Evolutionary conservation across 2,797 vertebrate species (phyloP).

Genomic region (Danio aesculapii): DNA sequence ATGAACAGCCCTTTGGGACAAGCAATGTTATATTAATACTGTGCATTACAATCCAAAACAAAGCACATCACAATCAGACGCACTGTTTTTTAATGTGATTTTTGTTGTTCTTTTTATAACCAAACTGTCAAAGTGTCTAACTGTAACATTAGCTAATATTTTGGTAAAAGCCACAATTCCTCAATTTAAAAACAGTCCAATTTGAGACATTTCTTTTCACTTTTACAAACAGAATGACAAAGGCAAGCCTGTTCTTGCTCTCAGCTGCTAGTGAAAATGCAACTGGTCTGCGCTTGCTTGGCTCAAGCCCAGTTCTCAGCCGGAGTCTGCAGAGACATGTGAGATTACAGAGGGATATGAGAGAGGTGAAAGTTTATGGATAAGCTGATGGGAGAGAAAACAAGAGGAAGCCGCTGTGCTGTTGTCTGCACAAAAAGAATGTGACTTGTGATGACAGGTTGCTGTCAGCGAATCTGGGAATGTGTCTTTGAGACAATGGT

Average conservation of each 20-base stretch:
- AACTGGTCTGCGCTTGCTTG: conserved; percentile 23
- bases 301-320: conserved; percentile 15
- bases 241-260: conserved; percentile 34
- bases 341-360: conserved; percentile 7
- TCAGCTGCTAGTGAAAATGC: not conserved
- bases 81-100: too few relatives aligned
- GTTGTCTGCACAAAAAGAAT: not conserved
- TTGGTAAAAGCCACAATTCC: too few relatives aligned
- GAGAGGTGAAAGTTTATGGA: conserved; percentile 4
- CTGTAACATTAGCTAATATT: too few relatives aligned
- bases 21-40: too few relatives aligned
- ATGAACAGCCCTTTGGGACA: too few relatives aligned
- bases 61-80: too few relatives aligned
- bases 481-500: not conserved
- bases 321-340: not conserved
- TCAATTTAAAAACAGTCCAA: too few relatives aligned
- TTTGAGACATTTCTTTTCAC: not conserved
- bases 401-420: conserved; percentile 42
- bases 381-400: conserved; percentile 32
- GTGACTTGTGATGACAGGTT: conserved; percentile 7
- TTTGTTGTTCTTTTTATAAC: too few relatives aligned
- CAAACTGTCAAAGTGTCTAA: too few relatives aligned
- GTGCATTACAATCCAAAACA: too few relatives aligned
- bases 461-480: not conserved
- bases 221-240: not conserved